Base-by-base conservation (phyloP, 2,797 vertebrate genomes). In the Enteromius unitaeniatus region DNA sequence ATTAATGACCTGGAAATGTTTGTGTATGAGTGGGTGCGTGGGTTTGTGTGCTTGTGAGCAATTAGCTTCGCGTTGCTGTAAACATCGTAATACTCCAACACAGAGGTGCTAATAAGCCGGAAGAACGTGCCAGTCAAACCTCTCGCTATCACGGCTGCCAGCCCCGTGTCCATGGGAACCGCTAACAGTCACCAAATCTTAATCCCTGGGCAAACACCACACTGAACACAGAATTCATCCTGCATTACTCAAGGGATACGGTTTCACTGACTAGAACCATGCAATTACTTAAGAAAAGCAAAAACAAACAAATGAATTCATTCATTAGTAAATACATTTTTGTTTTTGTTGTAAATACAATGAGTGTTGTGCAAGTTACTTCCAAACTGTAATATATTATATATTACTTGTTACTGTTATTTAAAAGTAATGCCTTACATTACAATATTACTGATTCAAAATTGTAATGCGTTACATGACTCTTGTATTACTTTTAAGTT, bases 41-140 rank as follows among this genome's bases (percentile, higher is more conserved):
- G 26, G 55, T 64, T 67, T 82, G 62, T 68, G 83, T 82, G 26
- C 19, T 8, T 55, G 49, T 34, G 79, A 51, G 79, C 70, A 85
- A 85, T 85, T 85, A 87, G 83, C 78, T 40, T 75, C n/a, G 77
- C 40, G 28, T 86, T 80, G 80, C 84, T 64, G 84, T 87, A 88
- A 84, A 90, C 84, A 86, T 49, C 21, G 70, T 77, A 65, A 67
- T 62, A 47, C 82, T 65, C 72, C 51, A 64, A 68, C 84, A 86
- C n/a, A 37, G 74, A 85, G 77, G 64, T 84, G 84, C 80, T 87
- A 88, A 90, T 85, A 82, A 84, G 78, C 65, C 81, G 79, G 84
- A 84, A 84, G 28, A 83, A 87, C 89, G 84, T 91, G 90, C 90
- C 86, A 84, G 81, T 37, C 69, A 31, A 40, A 53, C 28, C 40